Percentiles rank a stretch among this genome's conserved stretches.
Conservation (phyloP, 1,140 invertebrate genomes). For the Odontomachus brunneus region DNA sequence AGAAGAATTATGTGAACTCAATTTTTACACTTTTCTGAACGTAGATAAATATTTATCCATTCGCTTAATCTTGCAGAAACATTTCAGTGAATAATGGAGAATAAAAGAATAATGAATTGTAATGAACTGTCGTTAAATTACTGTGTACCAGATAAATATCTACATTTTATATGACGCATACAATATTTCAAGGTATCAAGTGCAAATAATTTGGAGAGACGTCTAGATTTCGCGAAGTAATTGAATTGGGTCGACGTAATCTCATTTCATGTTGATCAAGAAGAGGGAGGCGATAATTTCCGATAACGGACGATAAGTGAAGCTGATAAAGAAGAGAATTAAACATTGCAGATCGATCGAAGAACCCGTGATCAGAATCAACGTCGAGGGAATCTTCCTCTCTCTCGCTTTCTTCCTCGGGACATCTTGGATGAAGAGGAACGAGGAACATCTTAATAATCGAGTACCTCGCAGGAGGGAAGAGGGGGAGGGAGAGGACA, state of each 20-base stretch:
- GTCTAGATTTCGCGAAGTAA: slow-evolving; percentile 9
- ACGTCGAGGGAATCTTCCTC: background rate
- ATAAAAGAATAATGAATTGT: no score
- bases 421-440: background rate
- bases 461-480: slow-evolving; percentile 62
- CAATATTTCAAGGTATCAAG: no score
- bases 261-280: slow-evolving; percentile 6
- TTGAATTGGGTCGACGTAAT: slow-evolving; percentile 10
- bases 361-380: slow-evolving; percentile 9
- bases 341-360: background rate
- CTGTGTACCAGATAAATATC: no score
- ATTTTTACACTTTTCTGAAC: no score
- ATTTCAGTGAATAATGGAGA: no score
- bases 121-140: no score
- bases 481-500: no score
- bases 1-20: no score
- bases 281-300: background rate
- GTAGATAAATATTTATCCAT: no score
- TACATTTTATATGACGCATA: no score
- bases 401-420: background rate
- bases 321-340: slow-evolving; percentile 18
- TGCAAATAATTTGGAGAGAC: background rate
- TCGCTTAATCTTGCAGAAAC: no score
- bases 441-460: slow-evolving; percentile 64
- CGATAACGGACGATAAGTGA: slow-evolving; percentile 38